Conservation (phyloP, 2,888 invertebrate species). For the Theristus sp. region DNA sequence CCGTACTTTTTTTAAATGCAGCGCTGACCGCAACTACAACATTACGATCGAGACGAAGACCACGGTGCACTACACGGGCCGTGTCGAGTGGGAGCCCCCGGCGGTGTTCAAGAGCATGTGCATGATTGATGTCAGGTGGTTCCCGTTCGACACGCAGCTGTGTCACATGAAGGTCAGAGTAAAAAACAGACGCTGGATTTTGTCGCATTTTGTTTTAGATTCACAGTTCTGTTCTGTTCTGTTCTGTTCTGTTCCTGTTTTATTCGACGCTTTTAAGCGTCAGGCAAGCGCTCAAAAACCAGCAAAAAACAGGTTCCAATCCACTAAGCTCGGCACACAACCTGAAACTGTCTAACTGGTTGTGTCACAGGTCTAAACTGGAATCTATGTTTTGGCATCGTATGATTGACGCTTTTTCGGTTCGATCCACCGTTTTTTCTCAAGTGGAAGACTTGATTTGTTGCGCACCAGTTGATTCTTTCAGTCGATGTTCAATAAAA, state of each 20-base stretch:
- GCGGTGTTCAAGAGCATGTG: constrained; percentile 77
- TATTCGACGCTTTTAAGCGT: too few species aligned
- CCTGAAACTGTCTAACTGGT: too few species aligned
- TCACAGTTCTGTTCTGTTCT: not conserved
- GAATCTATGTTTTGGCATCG: too few species aligned
- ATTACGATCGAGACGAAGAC: constrained; percentile 89
- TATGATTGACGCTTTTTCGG: too few species aligned
- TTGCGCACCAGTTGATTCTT: too few species aligned
- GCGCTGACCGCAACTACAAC: constrained; percentile 67
- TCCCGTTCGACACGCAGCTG: constrained; percentile 25
- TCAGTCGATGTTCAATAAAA: too few species aligned
- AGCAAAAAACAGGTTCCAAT: not conserved
- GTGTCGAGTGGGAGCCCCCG: constrained; percentile 52
- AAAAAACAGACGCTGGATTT: not conserved
- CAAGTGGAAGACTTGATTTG: too few species aligned
- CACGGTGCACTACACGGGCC: constrained; percentile 56
- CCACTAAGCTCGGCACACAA: too few species aligned
- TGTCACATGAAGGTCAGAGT: constrained; percentile 18
- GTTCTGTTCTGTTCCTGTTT: constrained; percentile 4
- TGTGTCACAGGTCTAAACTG: too few species aligned
- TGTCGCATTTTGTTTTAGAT: not conserved
- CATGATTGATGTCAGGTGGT: constrained; percentile 34
- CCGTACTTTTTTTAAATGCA: too few species aligned
- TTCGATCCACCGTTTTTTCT: too few species aligned
- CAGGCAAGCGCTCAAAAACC: not conserved